These are phyloP conservation scores for Portevinia maculata DNA, from an alignment of 2,888 invertebrate species.

Conservation along the genomic window DNA sequence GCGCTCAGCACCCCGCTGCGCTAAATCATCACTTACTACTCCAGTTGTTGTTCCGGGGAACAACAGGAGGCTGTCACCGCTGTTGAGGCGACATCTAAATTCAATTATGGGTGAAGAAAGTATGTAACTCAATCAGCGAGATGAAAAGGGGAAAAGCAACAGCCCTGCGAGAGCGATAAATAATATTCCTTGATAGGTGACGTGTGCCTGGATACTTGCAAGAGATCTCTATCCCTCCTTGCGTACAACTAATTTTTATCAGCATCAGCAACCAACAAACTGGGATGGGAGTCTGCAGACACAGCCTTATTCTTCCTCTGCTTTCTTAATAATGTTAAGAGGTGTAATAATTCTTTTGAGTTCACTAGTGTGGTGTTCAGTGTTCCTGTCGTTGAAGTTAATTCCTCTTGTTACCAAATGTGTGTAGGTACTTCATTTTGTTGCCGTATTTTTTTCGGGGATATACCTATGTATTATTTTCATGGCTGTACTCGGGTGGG, in stretches of 20 bases:
- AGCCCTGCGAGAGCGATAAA: slow-evolving; percentile 62
- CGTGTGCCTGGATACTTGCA: slow-evolving; percentile 59
- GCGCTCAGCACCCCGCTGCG: slow-evolving; percentile 77
- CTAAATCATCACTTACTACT: slow-evolving; percentile 80
- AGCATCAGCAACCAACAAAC: slow-evolving; percentile 17
- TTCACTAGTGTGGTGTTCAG: slow-evolving; percentile 11
- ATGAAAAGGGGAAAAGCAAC: slow-evolving; percentile 44
- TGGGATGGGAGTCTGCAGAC: slow-evolving; percentile 4
- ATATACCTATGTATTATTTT: slow-evolving; percentile 33
- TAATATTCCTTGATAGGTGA: slow-evolving; percentile 70
- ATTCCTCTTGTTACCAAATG: slow-evolving; percentile 55
- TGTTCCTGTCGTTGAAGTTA: slow-evolving; percentile 34
- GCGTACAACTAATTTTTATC: slow-evolving; percentile 57
- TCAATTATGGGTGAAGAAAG: slow-evolving; percentile 69
- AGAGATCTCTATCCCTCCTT: neutral
- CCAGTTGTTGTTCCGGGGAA: slow-evolving; percentile 62
- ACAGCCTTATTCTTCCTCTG: slow-evolving; percentile 1
- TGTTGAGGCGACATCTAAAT: slow-evolving; percentile 72
- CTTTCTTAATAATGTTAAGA: slow-evolving; percentile 67
- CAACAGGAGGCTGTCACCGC: slow-evolving; percentile 62
- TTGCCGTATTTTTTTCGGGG: slow-evolving; percentile 7
- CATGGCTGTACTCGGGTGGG: slow-evolving; percentile 34
- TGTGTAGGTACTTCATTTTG: slow-evolving; percentile 9
- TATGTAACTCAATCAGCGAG: slow-evolving; percentile 74
- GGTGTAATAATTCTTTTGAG: slow-evolving; percentile 67